Evolutionary conservation across 2,113 vertebrate genomes (phyloP), one percentile per base, ranked within the genome.

Genomic region (Psammodynastes pulverulentus): DNA sequence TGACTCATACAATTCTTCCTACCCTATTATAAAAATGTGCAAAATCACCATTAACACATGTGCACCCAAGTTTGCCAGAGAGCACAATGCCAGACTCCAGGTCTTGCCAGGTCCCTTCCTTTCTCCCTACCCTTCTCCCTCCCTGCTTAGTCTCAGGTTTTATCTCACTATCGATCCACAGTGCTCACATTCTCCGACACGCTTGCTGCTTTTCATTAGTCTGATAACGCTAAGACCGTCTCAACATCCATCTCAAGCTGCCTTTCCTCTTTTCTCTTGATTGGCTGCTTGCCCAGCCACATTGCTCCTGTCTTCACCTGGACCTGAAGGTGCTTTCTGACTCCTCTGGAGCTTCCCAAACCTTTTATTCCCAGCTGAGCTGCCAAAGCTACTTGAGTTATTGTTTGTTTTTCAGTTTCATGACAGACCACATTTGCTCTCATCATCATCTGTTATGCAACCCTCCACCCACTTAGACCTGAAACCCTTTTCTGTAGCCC

Each of bases 151-250:
- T 93, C 89, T 95, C 94, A 86, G 94, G 39, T 94, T 97, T 97
- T 97, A 96, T 97, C 97, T 97, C 92, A 92, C 91, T 94, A 96
- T 97, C 0, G 96, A 97, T 96, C 96, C 93, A 91, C 94, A 94
- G 94, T 96, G 95, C 94, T 95, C 96, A 94, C 94, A 93, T 94
- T 95, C 95, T 85, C 94, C 91, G 95, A 96, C 95, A 96, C 5
- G 90, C 95, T 96, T 91, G 93, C 95, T 97, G 97, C 96, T 95
- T 97, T 96, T 95, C 95, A 95, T 97, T 97, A 96, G 96, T 91
- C 93, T 93, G 94, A 97, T 94, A 95, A 97, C 94, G 92, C 90
- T 87, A 90, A 90, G 87, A 95, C 94, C 94, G 91, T 91, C 84
- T 0, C 0, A 93, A 88, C 88, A 86, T 91, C 94, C 53, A 43